Evolutionary conservation across 2,113 vertebrate genomes (phyloP).

Genomic region (Xyrauchen texanus): DNA sequence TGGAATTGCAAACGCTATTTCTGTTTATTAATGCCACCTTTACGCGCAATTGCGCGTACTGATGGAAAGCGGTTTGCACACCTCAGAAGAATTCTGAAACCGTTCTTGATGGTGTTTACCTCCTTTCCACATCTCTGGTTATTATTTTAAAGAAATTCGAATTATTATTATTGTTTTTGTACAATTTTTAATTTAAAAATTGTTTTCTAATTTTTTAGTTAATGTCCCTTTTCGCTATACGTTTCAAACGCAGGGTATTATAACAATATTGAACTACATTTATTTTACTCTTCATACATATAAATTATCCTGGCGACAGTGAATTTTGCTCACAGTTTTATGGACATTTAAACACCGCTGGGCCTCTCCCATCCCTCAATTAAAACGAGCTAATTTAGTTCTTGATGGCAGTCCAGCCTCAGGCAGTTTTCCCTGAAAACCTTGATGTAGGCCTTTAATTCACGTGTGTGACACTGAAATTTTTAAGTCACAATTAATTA

Average conservation of each 20-base stretch:
- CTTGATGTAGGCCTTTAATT: slow-evolving; percentile 45
- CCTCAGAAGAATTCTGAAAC: neutral
- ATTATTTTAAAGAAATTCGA: neutral
- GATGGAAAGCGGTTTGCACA: neutral
- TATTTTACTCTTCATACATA: slow-evolving; percentile 5
- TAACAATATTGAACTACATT: slow-evolving; percentile 6
- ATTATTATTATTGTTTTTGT: neutral
- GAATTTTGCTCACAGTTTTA: slow-evolving; percentile 43
- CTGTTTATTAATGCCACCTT: slow-evolving; percentile 7
- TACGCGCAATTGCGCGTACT: slow-evolving; percentile 38
- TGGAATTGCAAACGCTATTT: neutral
- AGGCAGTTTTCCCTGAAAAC: slow-evolving; percentile 48
- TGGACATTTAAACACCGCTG: slow-evolving; percentile 35
- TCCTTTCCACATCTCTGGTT: neutral
- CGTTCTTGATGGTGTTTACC: neutral
- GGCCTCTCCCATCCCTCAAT: slow-evolving; percentile 45
- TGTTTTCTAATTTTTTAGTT: no score
- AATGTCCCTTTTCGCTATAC: neutral
- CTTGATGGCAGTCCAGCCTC: slow-evolving; percentile 42
- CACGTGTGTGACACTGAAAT: slow-evolving; percentile 33
- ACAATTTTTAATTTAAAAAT: no score
- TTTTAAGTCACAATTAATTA: slow-evolving; percentile 5
- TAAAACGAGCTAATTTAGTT: slow-evolving; percentile 51
- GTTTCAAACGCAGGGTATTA: neutral
- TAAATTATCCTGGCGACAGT: slow-evolving; percentile 38